Evolutionary conservation across 2,797 vertebrate genomes (phyloP), one percentile per base, ranked within the genome.

Genomic region (Syngnathus rostellatus): DNA sequence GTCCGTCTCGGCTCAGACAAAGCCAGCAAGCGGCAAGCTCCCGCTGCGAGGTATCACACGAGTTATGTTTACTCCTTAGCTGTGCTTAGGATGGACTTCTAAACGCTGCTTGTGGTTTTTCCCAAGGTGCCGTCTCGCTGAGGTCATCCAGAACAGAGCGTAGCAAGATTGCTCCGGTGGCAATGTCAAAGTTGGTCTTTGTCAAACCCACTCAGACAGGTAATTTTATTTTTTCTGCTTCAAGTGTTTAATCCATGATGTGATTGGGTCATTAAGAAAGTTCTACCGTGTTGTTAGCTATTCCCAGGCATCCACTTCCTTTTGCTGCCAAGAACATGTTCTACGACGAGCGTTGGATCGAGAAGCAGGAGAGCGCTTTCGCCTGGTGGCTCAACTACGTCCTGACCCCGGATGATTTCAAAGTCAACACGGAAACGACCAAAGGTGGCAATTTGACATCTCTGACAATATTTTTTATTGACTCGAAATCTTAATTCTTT

Each of bases 281-380:
- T 3, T 7, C 43, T 25, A 2, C 12, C 11, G 3, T 19, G 39
- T 23, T 25, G 40, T 2, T 63, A 99, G 96, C 79, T 51, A 92
- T 98, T 68, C 97, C 96, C 11, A 91, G 95, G 45, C 96, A 99
- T 67, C 96, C 96, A 0, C 90, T 96, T 91, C 94, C 96, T 0
- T 99, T 97, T 77, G 96, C 93, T 43, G 95, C 96, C 54, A 96
- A 94, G 82, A 98, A 98, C 76, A 93, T 99, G 93, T 98, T 98
- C 86, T 98, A 94, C 1, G 96, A 99, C 57, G 97, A 99, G 63
- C 88, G 94, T 7, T 98, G 97, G 97, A 93, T 94, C 23, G 95
- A 97, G 77, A 99, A 99, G 83, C 96, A 98, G 76, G 93, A 99
- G 69, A 85, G 89, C 17, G 94, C 93, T 11, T 98, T 99, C 76